phyloP scores from a whole-genome alignment of 2,113 vertebrate species.

The Cochlearius cochlearius region DNA sequence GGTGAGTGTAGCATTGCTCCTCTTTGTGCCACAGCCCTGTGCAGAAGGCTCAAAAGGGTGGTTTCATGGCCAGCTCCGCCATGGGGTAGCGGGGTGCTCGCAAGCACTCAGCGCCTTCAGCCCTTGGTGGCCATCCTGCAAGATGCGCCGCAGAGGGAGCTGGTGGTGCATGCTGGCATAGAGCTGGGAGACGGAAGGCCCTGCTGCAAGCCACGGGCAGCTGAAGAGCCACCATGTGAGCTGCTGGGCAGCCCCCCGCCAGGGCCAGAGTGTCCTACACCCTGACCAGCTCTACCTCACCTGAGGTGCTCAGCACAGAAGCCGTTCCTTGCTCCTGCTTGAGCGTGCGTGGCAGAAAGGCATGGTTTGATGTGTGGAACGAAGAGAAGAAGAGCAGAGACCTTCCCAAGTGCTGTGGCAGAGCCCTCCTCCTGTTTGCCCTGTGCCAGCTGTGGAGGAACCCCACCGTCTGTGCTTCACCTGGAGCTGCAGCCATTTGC shows the following conservation, averaged over 20 bases:
- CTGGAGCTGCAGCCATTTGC: not conserved
- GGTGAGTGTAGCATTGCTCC: not conserved
- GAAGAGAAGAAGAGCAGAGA: not conserved
- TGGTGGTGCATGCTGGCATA: not conserved
- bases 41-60: not conserved
- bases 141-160: rapidly evolving
- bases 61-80: not conserved
- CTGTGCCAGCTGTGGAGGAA: not conserved
- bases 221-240: not conserved
- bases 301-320: not conserved
- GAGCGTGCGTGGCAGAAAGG: rapidly evolving
- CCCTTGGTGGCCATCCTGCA: not conserved
- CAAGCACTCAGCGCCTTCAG: not conserved
- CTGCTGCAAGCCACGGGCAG: not conserved
- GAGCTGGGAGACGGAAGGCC: not conserved
- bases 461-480: not conserved
- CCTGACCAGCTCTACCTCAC: not conserved
- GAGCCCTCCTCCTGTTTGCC: not conserved
- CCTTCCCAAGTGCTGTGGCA: not conserved
- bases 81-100: rapidly evolving
- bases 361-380: not conserved
- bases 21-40: not conserved
- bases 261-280: not conserved
- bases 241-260: not conserved
- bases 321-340: not conserved